phyloP scores from a whole-genome alignment of 2,113 vertebrate species.

The Semicossyphus pulcher region DNA sequence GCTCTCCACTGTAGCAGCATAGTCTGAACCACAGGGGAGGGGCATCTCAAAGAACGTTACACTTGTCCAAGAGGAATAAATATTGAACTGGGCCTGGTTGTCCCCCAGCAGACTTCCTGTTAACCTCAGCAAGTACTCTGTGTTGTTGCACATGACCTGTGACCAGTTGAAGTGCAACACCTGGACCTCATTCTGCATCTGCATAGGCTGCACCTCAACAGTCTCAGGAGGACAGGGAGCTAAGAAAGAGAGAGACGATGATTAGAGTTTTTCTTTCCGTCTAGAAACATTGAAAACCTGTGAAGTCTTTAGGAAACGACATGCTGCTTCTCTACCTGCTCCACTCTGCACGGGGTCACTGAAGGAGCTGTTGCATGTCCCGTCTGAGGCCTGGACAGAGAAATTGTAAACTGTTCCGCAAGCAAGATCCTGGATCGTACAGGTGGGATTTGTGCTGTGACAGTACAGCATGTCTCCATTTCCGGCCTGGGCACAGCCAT shows the following conservation, averaged over 20 bases:
- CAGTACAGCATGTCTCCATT: slow-evolving; percentile 68
- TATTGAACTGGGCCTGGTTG: slow-evolving; percentile 53
- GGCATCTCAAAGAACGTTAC: slow-evolving; percentile 78
- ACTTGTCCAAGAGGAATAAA: slow-evolving; percentile 82
- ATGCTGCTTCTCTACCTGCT: slow-evolving; percentile 71
- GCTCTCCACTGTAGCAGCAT: slow-evolving; percentile 73
- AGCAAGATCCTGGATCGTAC: slow-evolving; percentile 69
- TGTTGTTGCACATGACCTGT: slow-evolving; percentile 55
- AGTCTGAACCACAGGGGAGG: slow-evolving; percentile 81
- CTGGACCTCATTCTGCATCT: slow-evolving; percentile 61
- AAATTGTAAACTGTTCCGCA: slow-evolving; percentile 82
- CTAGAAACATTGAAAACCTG: background rate
- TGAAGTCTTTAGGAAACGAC: background rate
- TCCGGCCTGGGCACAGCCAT: slow-evolving; percentile 63
- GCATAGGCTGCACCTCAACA: slow-evolving; percentile 55
- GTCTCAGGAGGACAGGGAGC: slow-evolving; percentile 81
- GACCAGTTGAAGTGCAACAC: slow-evolving; percentile 74
- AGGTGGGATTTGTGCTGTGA: slow-evolving; percentile 52
- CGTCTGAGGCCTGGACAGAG: slow-evolving; percentile 78
- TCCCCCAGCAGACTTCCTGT: slow-evolving; percentile 76
- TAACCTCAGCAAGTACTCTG: slow-evolving; percentile 72
- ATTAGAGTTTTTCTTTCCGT: background rate
- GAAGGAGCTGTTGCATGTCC: slow-evolving; percentile 80
- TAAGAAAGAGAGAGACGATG: slow-evolving; percentile 35
- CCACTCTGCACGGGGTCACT: slow-evolving; percentile 60